These are phyloP conservation scores for Copsychus sechellarum DNA, from an alignment of 2,113 vertebrate species.

Conservation along the genomic window DNA sequence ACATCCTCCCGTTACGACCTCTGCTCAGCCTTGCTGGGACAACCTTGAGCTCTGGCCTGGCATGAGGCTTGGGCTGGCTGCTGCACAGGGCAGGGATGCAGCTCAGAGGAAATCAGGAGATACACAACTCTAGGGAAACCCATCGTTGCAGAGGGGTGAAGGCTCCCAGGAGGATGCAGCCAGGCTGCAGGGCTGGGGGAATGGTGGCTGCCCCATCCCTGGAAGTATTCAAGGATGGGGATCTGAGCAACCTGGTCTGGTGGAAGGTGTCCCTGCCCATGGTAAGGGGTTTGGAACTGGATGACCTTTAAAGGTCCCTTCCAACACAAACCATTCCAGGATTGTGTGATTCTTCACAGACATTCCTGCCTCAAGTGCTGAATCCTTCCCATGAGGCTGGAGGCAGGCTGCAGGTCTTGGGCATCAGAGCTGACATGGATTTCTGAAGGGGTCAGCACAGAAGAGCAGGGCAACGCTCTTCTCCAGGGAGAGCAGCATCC, in stretches of 20 bases:
- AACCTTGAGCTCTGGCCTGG: not conserved
- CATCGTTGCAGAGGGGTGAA: not conserved
- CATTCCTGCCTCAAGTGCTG: not conserved
- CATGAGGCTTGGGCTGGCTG: accelerated
- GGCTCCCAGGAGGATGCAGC: not conserved
- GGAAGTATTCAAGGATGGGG: not conserved
- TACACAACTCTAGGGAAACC: not conserved
- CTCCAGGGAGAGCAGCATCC: not conserved
- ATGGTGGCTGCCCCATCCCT: not conserved
- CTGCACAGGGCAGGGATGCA: accelerated
- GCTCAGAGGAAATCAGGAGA: not conserved
- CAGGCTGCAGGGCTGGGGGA: not conserved
- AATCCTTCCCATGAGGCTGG: not conserved
- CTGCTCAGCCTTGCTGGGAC: not conserved
- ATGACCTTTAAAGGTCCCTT: not conserved
- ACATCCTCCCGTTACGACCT: not conserved
- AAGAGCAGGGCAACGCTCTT: not conserved
- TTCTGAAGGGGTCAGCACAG: not conserved
- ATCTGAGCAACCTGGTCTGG: not conserved
- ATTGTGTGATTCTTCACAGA: not conserved
- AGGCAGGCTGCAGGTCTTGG: not conserved
- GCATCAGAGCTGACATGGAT: not conserved
- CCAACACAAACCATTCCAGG: not conserved
- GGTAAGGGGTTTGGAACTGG: not conserved
- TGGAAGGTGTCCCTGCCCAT: not conserved